Conservation (phyloP, 2,113 vertebrate genomes). For the Macquaria australasica region DNA sequence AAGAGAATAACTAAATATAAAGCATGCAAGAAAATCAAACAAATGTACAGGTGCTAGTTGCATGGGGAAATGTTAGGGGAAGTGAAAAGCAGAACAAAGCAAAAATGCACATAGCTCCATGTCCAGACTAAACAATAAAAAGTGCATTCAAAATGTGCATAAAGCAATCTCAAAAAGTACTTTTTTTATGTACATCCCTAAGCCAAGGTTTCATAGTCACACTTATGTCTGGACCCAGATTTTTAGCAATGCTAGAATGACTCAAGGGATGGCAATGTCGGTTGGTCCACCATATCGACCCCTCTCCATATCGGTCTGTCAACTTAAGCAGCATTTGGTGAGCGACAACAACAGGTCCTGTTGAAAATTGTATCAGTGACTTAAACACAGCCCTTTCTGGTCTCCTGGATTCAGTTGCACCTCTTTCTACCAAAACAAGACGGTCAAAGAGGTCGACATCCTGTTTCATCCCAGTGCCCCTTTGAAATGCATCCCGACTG, state of each 20-base stretch:
- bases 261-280: neutral
- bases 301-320: too few species aligned
- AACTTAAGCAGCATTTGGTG: too few species aligned
- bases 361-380: too few species aligned
- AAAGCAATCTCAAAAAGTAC: neutral
- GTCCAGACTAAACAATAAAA: neutral
- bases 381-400: too few species aligned
- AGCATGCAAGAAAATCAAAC: slow-evolving; percentile 15
- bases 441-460: too few species aligned
- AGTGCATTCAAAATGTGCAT: neutral
- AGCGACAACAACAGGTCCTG: too few species aligned
- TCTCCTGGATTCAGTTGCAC: too few species aligned
- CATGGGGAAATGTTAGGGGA: neutral
- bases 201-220: neutral
- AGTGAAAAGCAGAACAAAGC: slow-evolving; percentile 23
- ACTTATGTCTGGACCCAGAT: neutral
- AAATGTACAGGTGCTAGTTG: slow-evolving; percentile 1
- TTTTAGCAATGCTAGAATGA: neutral
- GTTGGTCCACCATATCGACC: neutral
- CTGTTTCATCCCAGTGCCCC: too few species aligned
- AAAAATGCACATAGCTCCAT: neutral
- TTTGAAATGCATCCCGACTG: too few species aligned
- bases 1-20: neutral
- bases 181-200: neutral
- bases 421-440: too few species aligned